Conservation (phyloP, 2,113 vertebrate genomes). For the cattle (Bos taurus) region ARS-UCD2.0 NC_037328.1:6092001-6092500, state of each 20-base stretch:
- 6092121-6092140: neutral
- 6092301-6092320: neutral
- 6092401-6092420: constrained; percentile 27
- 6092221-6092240: neutral
- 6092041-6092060: neutral
- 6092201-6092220: neutral
- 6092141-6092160: neutral
- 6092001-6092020: neutral
- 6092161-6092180: fast-evolving
- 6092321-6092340: neutral
- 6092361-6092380: neutral
- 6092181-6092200: neutral
- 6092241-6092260: neutral
- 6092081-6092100: neutral
- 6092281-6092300: neutral
- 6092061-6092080: neutral
- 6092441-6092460: constrained; percentile 38
- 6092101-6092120: neutral
- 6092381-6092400: neutral
- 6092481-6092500: constrained; percentile 68
- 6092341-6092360: neutral
- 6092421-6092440: constrained; percentile 14
- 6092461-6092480: constrained; percentile 59
- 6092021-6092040: neutral
- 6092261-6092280: neutral